Conservation (phyloP, 2,888 invertebrate genomes). For the Oxyteleia sp. region DNA sequence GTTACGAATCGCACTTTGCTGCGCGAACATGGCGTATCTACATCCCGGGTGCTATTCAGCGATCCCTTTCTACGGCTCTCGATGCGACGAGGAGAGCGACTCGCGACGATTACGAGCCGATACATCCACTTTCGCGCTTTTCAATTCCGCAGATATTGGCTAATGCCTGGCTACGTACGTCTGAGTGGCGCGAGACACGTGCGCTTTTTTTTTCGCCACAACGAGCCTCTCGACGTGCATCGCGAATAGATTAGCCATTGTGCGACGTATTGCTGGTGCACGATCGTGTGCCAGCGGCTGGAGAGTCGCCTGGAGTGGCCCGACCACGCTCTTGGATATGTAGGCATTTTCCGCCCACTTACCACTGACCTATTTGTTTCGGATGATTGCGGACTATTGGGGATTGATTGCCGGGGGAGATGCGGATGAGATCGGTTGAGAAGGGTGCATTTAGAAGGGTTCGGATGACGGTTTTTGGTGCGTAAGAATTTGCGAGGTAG, state of each 20-base stretch:
- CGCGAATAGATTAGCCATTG: conserved; percentile 62
- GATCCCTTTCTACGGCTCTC: conserved; percentile 75
- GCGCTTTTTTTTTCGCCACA: conserved; percentile 27
- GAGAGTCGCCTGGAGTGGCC: conserved; percentile 13
- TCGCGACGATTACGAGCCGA: conserved; percentile 84
- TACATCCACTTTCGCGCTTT: conserved; percentile 84
- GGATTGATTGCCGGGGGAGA: conserved; percentile 36
- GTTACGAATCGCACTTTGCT: conserved; percentile 85
- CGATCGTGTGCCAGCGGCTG: no score
- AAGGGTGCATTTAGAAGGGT: no score
- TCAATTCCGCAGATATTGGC: conserved; percentile 79
- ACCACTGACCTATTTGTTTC: conserved; percentile 57
- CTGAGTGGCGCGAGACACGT: conserved; percentile 57
- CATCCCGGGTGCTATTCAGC: conserved; percentile 82
- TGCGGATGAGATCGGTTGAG: no score
- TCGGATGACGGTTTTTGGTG: no score
- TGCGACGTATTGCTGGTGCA: conserved; percentile 28
- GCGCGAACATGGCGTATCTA: conserved; percentile 87
- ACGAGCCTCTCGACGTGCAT: conserved; percentile 52
- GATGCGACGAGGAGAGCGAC: conserved; percentile 43
- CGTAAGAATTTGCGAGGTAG: no score
- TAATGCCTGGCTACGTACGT: conserved; percentile 55
- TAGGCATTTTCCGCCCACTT: conserved; percentile 27
- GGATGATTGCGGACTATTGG: conserved; percentile 28
- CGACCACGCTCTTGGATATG: conserved; percentile 12